These are phyloP conservation scores for Erethizon dorsatum DNA, from an alignment of 2,797 vertebrate species.

Conservation along the genomic window DNA sequence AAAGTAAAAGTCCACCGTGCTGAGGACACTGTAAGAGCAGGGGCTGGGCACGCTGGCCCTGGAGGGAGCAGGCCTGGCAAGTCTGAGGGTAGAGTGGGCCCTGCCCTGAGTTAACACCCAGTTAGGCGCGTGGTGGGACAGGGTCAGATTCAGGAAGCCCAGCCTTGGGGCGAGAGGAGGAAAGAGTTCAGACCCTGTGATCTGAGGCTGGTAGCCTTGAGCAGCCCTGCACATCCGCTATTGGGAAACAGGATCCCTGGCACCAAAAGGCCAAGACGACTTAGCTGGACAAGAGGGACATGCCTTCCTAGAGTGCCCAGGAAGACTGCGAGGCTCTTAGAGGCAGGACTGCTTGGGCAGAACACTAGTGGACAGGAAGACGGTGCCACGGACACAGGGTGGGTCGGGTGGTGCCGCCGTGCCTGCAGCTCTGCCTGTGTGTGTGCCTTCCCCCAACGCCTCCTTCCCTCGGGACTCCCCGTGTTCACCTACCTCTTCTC, in stretches of 20 bases:
- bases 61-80: neutral
- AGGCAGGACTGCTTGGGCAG: no score
- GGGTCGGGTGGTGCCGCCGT: neutral
- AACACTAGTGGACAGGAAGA: neutral
- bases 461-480: neutral
- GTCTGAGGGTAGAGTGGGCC: neutral
- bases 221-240: neutral
- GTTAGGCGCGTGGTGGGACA: neutral
- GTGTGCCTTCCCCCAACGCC: neutral
- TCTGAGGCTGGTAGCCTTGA: neutral
- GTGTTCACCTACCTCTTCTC: conserved; percentile 37
- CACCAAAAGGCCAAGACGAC: neutral
- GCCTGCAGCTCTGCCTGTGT: neutral
- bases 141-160: neutral
- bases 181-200: neutral
- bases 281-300: neutral
- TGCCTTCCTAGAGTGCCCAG: neutral
- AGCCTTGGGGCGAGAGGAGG: neutral
- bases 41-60: neutral
- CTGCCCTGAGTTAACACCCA: neutral
- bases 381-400: neutral
- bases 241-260: neutral
- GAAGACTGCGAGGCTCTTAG: neutral
- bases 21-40: conserved; percentile 64
- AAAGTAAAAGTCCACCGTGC: conserved; percentile 80